phyloP scores from a whole-genome alignment of 2,888 invertebrate genomes.

The Macropis europaea region DNA sequence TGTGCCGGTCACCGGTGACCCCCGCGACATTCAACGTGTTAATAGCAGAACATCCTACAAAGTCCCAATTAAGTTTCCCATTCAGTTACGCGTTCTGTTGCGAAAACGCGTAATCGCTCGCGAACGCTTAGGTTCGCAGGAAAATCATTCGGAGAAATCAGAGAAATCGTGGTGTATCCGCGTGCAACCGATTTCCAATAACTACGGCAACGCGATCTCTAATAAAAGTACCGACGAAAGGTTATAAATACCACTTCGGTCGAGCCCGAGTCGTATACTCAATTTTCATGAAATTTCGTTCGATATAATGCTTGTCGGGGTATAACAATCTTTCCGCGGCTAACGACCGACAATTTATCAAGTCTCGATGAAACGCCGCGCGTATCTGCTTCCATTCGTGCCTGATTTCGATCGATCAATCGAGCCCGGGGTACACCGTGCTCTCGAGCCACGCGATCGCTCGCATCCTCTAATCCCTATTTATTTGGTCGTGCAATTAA shows the following conservation, averaged over 20 bases:
- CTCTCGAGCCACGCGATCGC: not conserved
- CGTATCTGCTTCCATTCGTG: constrained; percentile 13
- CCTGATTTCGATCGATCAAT: constrained; percentile 32
- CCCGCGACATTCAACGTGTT: too few relatives aligned
- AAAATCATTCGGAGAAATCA: not conserved
- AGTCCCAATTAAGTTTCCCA: constrained; percentile 1
- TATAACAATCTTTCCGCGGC: constrained; percentile 43
- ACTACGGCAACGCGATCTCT: not conserved
- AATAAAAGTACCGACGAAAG: constrained; percentile 22
- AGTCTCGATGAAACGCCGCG: constrained; percentile 34
- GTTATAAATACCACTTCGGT: constrained; percentile 39
- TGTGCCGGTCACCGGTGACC: too few relatives aligned
- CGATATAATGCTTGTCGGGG: constrained; percentile 40
- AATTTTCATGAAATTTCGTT: constrained; percentile 46
- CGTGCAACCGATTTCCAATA: constrained; percentile 26
- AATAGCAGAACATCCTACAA: too few relatives aligned
- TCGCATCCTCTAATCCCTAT: not conserved
- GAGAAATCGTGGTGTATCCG: too few relatives aligned
- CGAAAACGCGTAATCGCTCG: constrained; percentile 24
- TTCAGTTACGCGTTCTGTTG: not conserved
- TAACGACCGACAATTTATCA: constrained; percentile 49
- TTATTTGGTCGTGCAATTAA: constrained; percentile 11
- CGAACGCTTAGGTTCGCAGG: not conserved
- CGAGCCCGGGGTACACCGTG: not conserved
- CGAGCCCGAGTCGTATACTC: constrained; percentile 13